Percentiles rank a stretch among this genome's conserved stretches.
Evolutionary conservation across 2,113 vertebrate genomes (phyloP).

Genomic region (Redunca redunca): DNA sequence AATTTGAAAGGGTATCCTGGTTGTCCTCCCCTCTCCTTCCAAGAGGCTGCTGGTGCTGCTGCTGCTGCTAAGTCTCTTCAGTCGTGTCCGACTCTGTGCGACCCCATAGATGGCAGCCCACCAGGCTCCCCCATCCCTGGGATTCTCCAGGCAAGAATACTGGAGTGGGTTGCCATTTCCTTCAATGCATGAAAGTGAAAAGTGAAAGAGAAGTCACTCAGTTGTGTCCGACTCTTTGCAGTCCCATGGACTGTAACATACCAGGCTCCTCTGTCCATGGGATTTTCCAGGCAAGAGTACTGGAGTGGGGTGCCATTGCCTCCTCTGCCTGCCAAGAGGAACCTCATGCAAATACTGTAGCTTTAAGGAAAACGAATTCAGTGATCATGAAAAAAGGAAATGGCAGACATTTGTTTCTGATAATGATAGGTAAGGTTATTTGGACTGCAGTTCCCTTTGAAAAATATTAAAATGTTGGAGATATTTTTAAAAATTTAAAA

Average conservation of each 20-base stretch:
- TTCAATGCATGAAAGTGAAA: no score
- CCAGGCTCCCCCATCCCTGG: no score
- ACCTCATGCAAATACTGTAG: not conserved
- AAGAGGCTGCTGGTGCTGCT: not conserved
- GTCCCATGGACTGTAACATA: no score
- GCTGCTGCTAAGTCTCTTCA: no score
- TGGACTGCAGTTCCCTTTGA: not conserved
- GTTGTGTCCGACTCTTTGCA: fast-evolving
- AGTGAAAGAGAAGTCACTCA: no score
- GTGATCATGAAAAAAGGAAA: not conserved
- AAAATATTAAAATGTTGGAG: not conserved
- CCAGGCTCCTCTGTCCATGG: no score
- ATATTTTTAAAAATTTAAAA: not conserved
- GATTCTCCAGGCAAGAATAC: no score
- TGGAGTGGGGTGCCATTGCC: no score
- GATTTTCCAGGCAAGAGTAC: no score
- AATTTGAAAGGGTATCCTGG: not conserved
- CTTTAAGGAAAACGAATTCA: not conserved
- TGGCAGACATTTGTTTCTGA: not conserved
- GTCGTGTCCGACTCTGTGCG: fast-evolving
- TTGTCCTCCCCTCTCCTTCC: not conserved
- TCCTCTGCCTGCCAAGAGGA: not conserved
- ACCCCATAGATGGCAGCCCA: no score
- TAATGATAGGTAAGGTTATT: not conserved
- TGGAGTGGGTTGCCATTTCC: no score